Evolutionary conservation across 2,113 vertebrate genomes (phyloP).

Genomic region (Tinamus guttatus): DNA sequence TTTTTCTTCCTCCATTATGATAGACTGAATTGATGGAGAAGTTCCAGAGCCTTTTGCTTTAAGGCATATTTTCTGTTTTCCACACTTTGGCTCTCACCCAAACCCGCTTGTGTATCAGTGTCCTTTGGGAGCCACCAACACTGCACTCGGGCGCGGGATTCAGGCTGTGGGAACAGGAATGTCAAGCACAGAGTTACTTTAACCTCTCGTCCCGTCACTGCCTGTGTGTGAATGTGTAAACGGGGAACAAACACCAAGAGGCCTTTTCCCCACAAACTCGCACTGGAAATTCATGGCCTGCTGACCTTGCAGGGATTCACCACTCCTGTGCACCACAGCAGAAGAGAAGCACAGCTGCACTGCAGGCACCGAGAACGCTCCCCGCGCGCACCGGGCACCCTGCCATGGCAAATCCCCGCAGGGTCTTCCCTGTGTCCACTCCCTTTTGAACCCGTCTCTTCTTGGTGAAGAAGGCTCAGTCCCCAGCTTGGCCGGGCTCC

Average conservation of each 20-base stretch:
- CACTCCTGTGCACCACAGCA: accelerated
- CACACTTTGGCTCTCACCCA: neutral
- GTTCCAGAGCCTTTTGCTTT: neutral
- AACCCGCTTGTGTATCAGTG: neutral
- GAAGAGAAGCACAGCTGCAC: neutral
- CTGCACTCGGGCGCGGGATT: neutral
- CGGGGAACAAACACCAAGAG: neutral
- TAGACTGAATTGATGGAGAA: neutral
- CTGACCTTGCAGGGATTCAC: neutral
- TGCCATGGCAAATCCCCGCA: too few relatives aligned
- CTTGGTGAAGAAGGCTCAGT: neutral
- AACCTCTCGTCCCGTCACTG: neutral
- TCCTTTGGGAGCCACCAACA: constrained; percentile 6
- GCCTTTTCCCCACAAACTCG: constrained; percentile 7
- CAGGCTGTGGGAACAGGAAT: constrained; percentile 32
- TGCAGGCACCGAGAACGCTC: too few relatives aligned
- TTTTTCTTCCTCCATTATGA: neutral
- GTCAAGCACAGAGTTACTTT: neutral
- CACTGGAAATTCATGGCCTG: constrained; percentile 7
- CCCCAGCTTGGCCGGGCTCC: accelerated
- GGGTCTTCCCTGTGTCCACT: too few relatives aligned
- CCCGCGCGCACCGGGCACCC: too few relatives aligned
- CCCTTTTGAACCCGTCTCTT: neutral
- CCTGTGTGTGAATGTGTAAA: constrained; percentile 6
- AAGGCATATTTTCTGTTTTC: constrained; percentile 38